phyloP scores from a whole-genome alignment of 2,888 invertebrate genomes.

The Hirtodrosophila alboralis region DNA sequence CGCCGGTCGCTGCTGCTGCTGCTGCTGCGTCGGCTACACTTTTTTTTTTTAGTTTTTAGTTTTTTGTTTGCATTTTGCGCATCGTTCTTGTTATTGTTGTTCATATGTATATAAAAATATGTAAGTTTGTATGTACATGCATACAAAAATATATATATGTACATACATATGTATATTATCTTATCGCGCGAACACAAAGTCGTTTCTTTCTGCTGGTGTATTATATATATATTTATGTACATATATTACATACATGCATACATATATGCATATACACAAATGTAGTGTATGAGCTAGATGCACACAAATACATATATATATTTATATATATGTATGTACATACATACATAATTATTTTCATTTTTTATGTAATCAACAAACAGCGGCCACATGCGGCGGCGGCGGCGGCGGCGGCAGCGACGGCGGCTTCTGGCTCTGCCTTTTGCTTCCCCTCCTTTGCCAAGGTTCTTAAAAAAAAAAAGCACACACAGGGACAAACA shows the following conservation, averaged over 20 bases:
- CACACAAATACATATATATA: constrained; percentile 19
- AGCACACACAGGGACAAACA: constrained; percentile 22
- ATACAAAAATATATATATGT: not conserved
- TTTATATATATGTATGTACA: constrained; percentile 29
- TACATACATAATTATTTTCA: constrained; percentile 58
- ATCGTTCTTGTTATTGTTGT: constrained; percentile 46
- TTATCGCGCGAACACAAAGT: constrained; percentile 47
- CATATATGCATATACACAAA: not conserved
- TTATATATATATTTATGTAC: constrained; percentile 17
- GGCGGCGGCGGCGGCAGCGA: constrained; percentile 6
- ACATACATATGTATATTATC: constrained; percentile 13
- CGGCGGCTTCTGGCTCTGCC: constrained; percentile 26
- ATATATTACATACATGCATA: constrained; percentile 27
- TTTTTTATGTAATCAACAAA: constrained; percentile 77
- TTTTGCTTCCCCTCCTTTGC: constrained; percentile 43
- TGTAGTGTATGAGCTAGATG: constrained; percentile 17
- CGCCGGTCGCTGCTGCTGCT: constrained; percentile 31
- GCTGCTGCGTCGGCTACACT: not conserved
- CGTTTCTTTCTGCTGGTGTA: constrained; percentile 23
- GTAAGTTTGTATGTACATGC: constrained; percentile 15
- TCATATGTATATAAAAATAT: constrained; percentile 2
- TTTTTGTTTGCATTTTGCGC: constrained; percentile 73
- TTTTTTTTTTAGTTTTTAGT: constrained; percentile 29
- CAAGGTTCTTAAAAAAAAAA: constrained; percentile 63
- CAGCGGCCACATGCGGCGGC: constrained; percentile 61